Evolutionary conservation across 2,113 vertebrate species (phyloP).

Genomic region (Tachycineta bicolor): DNA sequence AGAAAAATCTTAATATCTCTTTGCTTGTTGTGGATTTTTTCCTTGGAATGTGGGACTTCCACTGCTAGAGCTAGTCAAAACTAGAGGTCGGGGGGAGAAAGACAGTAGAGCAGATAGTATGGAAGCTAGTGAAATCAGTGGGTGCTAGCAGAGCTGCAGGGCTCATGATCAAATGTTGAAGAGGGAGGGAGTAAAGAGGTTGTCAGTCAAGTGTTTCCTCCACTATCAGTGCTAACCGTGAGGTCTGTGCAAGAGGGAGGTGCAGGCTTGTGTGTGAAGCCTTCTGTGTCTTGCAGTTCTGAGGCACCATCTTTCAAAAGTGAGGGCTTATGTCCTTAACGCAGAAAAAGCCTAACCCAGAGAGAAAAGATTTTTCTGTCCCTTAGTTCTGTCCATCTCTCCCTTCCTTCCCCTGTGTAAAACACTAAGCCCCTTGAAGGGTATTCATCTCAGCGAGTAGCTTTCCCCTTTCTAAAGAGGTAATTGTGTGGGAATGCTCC

Average conservation of each 20-base stretch:
- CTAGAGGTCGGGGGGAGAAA: not conserved
- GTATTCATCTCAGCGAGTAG: slow-evolving; percentile 31
- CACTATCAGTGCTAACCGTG: accelerated
- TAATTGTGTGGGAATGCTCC: slow-evolving; percentile 46
- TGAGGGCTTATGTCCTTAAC: not conserved
- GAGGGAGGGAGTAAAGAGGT: not conserved
- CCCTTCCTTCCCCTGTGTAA: not conserved
- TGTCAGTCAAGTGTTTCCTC: not conserved
- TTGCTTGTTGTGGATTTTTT: not conserved
- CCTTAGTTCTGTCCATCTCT: not conserved
- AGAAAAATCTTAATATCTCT: not conserved
- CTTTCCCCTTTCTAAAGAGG: slow-evolving; percentile 41
- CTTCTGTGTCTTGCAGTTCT: not conserved
- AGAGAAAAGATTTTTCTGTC: not conserved
- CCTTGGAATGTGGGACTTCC: not conserved
- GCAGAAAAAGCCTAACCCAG: not conserved
- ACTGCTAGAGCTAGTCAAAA: not conserved
- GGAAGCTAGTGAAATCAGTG: not conserved
- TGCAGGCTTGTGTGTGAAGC: not conserved
- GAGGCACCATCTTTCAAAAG: not conserved
- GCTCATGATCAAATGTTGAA: not conserved
- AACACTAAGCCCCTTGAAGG: slow-evolving; percentile 59
- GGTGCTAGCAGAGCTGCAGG: not conserved
- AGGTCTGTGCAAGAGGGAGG: not conserved
- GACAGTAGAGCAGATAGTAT: not conserved